Evolutionary conservation across 2,797 vertebrate species (phyloP).

Genomic region (Steatocranus sp.): DNA sequence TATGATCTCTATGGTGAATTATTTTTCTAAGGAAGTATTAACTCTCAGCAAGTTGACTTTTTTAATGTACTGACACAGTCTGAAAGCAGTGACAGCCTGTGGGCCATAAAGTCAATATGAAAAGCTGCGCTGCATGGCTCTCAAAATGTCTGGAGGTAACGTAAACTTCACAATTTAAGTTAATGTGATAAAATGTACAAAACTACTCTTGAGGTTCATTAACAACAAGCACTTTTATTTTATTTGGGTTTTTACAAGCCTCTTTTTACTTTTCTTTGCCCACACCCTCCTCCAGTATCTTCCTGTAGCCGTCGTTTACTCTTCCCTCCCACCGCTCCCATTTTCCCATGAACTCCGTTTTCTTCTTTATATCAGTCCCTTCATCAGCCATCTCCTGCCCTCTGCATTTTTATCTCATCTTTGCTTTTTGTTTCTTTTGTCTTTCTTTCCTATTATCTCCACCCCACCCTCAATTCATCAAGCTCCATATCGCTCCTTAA

Average conservation of each 20-base stretch:
- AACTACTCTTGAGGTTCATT: background rate
- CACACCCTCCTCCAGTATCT: background rate
- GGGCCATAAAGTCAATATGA: background rate
- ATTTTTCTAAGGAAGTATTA: background rate
- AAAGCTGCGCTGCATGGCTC: background rate
- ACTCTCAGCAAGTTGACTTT: background rate
- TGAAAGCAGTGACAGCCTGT: background rate
- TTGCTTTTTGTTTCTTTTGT: background rate
- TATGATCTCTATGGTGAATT: background rate
- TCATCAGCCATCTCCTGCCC: slow-evolving; percentile 10
- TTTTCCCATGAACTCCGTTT: background rate
- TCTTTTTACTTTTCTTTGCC: background rate
- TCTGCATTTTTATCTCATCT: slow-evolving; percentile 7
- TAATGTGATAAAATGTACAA: slow-evolving; percentile 1
- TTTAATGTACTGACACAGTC: background rate
- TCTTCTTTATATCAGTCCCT: background rate
- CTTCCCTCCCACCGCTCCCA: background rate
- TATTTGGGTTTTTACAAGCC: background rate
- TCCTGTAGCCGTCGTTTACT: background rate
- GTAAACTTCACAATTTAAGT: background rate
- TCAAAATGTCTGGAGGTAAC: background rate
- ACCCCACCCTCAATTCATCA: slow-evolving; percentile 16
- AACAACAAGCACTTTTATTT: background rate
- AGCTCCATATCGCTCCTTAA: slow-evolving; percentile 21
- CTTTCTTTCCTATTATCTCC: background rate